A percentile compares a stretch with the other conserved stretches of the same genome.
Evolutionary conservation across 1,140 invertebrate genomes (phyloP).

Genomic region (Lamellibrachia luymesi): DNA sequence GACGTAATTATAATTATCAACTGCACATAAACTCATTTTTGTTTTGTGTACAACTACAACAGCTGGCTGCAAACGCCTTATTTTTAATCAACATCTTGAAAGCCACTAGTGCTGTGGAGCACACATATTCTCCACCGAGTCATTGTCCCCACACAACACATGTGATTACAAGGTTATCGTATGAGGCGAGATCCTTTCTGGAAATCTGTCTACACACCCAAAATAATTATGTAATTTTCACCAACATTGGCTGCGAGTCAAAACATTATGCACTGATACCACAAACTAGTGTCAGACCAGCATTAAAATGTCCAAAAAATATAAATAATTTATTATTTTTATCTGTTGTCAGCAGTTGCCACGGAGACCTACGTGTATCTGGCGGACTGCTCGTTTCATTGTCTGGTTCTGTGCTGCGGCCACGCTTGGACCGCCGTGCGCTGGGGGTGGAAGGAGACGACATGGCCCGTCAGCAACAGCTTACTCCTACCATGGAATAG

Average conservation of each 20-base stretch:
- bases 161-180: not conserved
- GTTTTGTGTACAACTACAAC: not conserved
- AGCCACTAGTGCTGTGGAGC: not conserved
- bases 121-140: not conserved
- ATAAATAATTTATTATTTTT: not conserved
- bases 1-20: no score
- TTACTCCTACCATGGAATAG: not conserved
- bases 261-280: no score
- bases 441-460: conserved; percentile 36
- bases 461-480: conserved; percentile 12
- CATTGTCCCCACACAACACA: not conserved
- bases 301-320: not conserved
- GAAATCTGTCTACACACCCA: no score
- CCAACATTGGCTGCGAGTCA: no score
- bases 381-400: conserved; percentile 37
- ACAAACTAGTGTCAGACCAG: no score
- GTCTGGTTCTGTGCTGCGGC: conserved; percentile 20
- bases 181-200: not conserved
- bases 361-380: not conserved
- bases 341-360: not conserved
- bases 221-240: no score
- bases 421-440: conserved; percentile 37
- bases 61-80: not conserved
- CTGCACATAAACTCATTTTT: no score
- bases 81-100: not conserved